Conservation (phyloP, 1,140 invertebrate genomes). For the Helicoverpa armigera region DNA sequence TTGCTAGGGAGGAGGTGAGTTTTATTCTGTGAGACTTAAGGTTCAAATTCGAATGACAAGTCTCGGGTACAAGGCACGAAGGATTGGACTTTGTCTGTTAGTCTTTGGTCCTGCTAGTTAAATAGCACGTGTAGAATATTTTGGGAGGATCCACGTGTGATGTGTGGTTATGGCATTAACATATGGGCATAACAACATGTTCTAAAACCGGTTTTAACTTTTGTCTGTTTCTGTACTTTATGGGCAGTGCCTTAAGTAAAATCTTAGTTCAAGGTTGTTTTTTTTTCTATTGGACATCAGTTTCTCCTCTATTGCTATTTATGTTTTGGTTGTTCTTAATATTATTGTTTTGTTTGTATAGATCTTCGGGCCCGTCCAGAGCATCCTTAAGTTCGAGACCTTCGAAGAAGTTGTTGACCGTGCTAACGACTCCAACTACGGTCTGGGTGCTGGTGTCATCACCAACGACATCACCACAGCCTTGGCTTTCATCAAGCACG, state of each 20-base stretch:
- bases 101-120: too few species aligned
- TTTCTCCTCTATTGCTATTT: too few species aligned
- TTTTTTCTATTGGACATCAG: too few species aligned
- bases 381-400: constrained; percentile 95
- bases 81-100: background rate
- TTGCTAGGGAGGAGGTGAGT: constrained; percentile 91
- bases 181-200: too few species aligned
- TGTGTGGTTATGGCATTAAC: background rate
- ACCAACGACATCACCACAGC: constrained; percentile 96
- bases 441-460: constrained; percentile 95
- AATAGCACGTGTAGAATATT: too few species aligned
- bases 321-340: constrained; percentile 21
- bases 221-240: background rate
- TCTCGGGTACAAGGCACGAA: too few species aligned
- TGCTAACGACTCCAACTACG: constrained; percentile 95
- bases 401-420: constrained; percentile 96
- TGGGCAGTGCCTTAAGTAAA: background rate
- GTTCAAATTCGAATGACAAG: background rate
- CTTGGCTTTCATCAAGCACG: constrained; percentile 90
- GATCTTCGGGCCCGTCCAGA: constrained; percentile 97
- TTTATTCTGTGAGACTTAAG: background rate
- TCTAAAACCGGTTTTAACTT: background rate
- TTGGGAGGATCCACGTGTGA: background rate
- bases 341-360: constrained; percentile 49
- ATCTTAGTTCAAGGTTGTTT: too few species aligned